Evolutionary conservation across 2,113 vertebrate genomes (phyloP).

Genomic region (Proterorhinus semilunaris): DNA sequence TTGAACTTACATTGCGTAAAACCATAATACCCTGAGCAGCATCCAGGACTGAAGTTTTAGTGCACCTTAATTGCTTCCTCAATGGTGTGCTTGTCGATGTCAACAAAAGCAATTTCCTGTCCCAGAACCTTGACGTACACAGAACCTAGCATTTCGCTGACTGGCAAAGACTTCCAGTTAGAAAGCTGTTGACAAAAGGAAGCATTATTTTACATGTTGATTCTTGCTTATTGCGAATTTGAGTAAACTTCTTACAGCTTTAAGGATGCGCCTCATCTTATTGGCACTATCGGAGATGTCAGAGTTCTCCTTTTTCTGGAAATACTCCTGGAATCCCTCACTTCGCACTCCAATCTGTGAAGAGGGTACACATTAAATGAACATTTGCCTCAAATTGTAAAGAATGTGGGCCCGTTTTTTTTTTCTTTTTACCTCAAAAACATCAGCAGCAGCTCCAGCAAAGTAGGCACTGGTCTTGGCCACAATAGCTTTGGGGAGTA

Average conservation of each 20-base stretch:
- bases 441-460: slow-evolving; percentile 77
- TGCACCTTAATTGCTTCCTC: slow-evolving; percentile 69
- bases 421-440: slow-evolving; percentile 76
- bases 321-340: slow-evolving; percentile 80
- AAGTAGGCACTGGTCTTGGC: slow-evolving; percentile 75
- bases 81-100: slow-evolving; percentile 74
- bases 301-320: slow-evolving; percentile 68
- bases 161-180: slow-evolving; percentile 73
- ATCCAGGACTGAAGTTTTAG: not conserved
- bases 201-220: not conserved
- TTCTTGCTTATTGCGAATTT: not conserved
- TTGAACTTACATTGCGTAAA: too few relatives aligned
- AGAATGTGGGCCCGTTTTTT: not conserved
- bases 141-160: slow-evolving; percentile 68
- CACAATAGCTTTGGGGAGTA: slow-evolving; percentile 78
- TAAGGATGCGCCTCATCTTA: slow-evolving; percentile 80
- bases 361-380: slow-evolving; percentile 4
- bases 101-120: slow-evolving; percentile 78
- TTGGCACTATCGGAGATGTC: slow-evolving; percentile 73
- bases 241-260: slow-evolving; percentile 67
- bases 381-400: not conserved
- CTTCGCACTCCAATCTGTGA: slow-evolving; percentile 76
- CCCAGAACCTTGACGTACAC: slow-evolving; percentile 78
- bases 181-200: slow-evolving; percentile 66
- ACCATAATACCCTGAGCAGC: not conserved